phyloP scores from a whole-genome alignment of 2,113 vertebrate genomes.

The Tauraco erythrolophus region DNA sequence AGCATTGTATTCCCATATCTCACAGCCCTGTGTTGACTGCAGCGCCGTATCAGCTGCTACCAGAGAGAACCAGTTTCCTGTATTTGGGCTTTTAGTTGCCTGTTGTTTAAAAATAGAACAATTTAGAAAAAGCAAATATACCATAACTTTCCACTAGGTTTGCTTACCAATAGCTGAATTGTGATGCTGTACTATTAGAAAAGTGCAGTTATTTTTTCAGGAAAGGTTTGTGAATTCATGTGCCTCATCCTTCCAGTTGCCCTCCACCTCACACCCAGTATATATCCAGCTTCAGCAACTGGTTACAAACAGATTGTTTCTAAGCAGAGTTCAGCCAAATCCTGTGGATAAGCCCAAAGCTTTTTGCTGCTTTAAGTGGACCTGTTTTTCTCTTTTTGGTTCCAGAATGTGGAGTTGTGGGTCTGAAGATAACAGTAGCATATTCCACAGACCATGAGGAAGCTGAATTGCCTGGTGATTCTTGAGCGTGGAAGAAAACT shows the following conservation, averaged over 20 bases:
- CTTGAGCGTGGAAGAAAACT: background rate
- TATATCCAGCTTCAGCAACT: background rate
- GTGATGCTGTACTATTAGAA: background rate
- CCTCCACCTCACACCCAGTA: accelerated
- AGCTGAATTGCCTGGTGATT: background rate
- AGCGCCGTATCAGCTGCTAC: background rate
- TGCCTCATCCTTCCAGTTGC: background rate
- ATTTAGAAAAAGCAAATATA: background rate
- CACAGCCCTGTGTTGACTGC: background rate
- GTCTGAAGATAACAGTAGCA: background rate
- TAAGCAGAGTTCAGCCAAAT: background rate
- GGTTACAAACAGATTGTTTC: background rate
- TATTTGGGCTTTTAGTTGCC: background rate
- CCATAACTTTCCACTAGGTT: background rate
- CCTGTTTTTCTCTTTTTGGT: background rate
- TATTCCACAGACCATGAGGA: background rate
- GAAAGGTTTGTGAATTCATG: background rate
- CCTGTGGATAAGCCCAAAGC: background rate
- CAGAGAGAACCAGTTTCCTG: background rate
- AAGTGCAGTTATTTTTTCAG: background rate
- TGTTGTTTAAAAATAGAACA: background rate
- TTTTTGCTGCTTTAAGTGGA: background rate
- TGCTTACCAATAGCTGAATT: background rate
- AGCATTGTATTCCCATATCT: background rate
- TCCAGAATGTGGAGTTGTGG: background rate